Evolutionary conservation across 2,797 vertebrate genomes (phyloP).

Genomic region (Peromyscus nudipes): DNA sequence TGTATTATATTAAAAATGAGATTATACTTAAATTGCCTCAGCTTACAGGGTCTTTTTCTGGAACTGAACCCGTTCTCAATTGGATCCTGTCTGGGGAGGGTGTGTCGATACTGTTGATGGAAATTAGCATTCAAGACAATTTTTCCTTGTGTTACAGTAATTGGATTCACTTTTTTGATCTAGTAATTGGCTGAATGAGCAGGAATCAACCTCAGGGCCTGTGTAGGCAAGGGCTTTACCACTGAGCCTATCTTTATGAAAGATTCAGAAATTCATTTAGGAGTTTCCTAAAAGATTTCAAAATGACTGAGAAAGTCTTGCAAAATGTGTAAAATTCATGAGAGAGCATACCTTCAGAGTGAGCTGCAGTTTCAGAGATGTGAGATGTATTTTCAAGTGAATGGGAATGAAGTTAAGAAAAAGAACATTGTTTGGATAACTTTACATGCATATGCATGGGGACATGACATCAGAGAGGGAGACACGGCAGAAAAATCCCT

Average conservation of each 20-base stretch:
- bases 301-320: slow-evolving; percentile 23
- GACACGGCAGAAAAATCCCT: slow-evolving; percentile 14
- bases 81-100: not conserved
- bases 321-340: not conserved
- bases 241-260: not conserved
- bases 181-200: not conserved
- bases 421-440: not conserved
- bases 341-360: not conserved
- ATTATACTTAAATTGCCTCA: slow-evolving; percentile 30
- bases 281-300: not conserved
- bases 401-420: not conserved
- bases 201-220: not conserved
- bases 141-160: not conserved
- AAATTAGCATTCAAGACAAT: slow-evolving; percentile 28
- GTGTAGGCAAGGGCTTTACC: not conserved
- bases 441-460: not conserved
- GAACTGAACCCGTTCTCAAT: not conserved
- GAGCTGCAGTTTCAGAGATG: not conserved
- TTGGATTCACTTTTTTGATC: not conserved
- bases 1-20: slow-evolving; percentile 18
- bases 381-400: not conserved
- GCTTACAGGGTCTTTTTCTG: not conserved
- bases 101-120: not conserved
- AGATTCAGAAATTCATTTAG: slow-evolving; percentile 19
- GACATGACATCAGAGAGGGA: not conserved